Conservation (phyloP, 2,113 vertebrate genomes). For the Pterocles burchelli region DNA sequence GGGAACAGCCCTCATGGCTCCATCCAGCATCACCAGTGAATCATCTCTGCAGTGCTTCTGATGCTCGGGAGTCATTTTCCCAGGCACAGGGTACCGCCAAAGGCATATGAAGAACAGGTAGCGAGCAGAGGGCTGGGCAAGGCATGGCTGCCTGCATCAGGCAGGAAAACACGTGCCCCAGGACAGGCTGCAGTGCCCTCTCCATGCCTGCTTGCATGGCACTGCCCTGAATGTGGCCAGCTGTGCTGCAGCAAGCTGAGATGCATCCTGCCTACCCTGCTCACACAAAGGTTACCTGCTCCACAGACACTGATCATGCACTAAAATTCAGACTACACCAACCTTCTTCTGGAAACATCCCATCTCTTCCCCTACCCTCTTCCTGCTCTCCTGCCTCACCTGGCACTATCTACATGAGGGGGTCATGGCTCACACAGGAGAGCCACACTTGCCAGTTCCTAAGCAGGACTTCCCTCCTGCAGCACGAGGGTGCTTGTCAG, state of each 20-base stretch:
- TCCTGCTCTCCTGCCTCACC: not conserved
- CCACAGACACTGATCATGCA: accelerated
- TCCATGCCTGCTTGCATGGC: not conserved
- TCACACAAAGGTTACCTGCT: not conserved
- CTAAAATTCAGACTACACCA: accelerated
- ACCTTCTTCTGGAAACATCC: not conserved
- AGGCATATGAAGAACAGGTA: not conserved
- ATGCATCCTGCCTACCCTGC: not conserved
- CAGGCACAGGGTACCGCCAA: not conserved
- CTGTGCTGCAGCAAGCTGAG: not conserved
- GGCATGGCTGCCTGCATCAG: not conserved
- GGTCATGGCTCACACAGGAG: not conserved
- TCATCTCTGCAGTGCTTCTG: not conserved
- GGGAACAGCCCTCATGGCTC: not conserved
- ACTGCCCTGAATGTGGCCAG: not conserved
- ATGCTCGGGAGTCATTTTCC: not conserved
- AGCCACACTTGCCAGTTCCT: not conserved
- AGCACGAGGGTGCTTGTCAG: not conserved
- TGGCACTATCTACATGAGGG: not conserved
- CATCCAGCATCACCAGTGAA: not conserved
- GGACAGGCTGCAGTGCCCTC: not conserved
- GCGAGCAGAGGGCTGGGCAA: not conserved
- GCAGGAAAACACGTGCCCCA: accelerated
- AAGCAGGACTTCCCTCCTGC: not conserved
- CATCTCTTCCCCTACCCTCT: accelerated